A percentile compares a stretch with the other conserved stretches of the same genome.
These are phyloP conservation scores for Xyrauchen texanus DNA, from an alignment of 2,113 vertebrate genomes.

Conservation along the genomic window DNA sequence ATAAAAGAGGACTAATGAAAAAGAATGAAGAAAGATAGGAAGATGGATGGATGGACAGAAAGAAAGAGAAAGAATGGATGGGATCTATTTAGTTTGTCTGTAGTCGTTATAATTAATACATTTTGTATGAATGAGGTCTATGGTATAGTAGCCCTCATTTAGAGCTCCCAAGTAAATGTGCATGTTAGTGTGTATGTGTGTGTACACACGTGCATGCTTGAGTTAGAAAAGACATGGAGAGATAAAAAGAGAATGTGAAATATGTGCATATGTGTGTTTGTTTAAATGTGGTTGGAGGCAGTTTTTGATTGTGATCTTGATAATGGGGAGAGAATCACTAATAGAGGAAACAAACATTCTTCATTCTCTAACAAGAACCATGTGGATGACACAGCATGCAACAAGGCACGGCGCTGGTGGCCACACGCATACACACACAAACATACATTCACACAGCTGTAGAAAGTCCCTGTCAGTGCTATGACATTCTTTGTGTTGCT, in stretches of 20 bases:
- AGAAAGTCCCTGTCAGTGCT: background rate
- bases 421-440: constrained; percentile 25
- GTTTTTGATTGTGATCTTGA: constrained; percentile 67
- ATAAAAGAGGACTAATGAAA: too few relatives aligned
- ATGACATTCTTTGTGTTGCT: background rate
- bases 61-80: too few relatives aligned
- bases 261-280: constrained; percentile 48
- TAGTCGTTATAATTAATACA: too few relatives aligned
- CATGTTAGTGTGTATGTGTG: background rate
- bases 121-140: too few relatives aligned
- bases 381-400: constrained; percentile 62
- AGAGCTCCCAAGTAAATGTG: background rate
- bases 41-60: too few relatives aligned
- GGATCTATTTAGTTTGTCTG: too few relatives aligned
- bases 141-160: background rate
- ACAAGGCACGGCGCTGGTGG: constrained; percentile 16
- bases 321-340: constrained; percentile 70
- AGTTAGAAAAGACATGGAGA: background rate
- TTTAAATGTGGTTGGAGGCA: constrained; percentile 62
- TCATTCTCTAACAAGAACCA: constrained; percentile 68
- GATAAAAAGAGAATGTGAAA: background rate
- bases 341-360: constrained; percentile 74
- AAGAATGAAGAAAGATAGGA: too few relatives aligned
- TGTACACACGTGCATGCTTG: background rate
- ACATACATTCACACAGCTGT: constrained; percentile 32